Conservation (phyloP, 2,113 vertebrate species). For the Dinomys branickii region DNA sequence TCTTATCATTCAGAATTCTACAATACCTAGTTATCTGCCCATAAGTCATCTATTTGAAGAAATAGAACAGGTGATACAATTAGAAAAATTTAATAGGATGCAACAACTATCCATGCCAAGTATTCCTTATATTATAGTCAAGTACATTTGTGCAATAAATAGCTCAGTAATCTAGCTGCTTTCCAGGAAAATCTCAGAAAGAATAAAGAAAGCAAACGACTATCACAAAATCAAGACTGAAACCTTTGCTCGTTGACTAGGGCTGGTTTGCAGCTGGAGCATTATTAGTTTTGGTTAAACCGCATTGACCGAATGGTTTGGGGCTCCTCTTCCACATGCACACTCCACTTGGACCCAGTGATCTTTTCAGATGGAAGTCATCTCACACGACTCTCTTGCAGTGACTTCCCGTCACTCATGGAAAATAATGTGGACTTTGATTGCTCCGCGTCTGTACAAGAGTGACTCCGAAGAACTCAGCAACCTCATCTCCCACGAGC, state of each 20-base stretch:
- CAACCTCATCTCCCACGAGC: background rate
- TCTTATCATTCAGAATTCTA: background rate
- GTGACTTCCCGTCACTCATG: background rate
- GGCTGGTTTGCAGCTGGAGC: background rate
- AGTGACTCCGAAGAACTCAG: background rate
- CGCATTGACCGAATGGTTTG: background rate
- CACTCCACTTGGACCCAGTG: too few species aligned
- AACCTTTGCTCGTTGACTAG: background rate
- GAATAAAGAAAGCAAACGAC: conserved; percentile 6
- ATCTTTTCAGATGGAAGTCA: background rate
- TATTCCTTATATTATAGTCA: background rate
- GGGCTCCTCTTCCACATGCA: background rate
- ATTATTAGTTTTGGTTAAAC: background rate
- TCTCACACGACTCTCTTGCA: background rate
- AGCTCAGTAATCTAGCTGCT: background rate
- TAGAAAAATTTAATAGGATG: background rate
- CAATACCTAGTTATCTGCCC: background rate
- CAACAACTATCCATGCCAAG: background rate
- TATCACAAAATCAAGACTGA: background rate
- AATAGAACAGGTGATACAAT: conserved; percentile 8
- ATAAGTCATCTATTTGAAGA: background rate
- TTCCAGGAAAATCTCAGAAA: background rate
- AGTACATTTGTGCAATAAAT: background rate
- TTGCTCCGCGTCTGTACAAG: background rate
- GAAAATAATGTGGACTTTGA: background rate